Conservation (phyloP, 2,888 invertebrate species). For the Oxyteleia sp. region DNA sequence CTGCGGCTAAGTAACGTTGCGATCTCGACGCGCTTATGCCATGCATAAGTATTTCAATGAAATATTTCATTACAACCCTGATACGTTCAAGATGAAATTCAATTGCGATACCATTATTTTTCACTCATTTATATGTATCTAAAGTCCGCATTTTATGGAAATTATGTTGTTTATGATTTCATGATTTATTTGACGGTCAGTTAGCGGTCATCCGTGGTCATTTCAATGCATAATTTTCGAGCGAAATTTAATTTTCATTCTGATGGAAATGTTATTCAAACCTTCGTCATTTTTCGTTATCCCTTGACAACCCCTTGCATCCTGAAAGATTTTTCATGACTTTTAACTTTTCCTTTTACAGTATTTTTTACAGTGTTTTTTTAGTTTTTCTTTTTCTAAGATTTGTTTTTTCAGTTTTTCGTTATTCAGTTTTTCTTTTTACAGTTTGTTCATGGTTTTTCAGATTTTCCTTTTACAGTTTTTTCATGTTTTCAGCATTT, state of each 20-base stretch:
- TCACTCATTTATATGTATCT: conserved; percentile 37
- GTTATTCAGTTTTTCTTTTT: too few relatives aligned
- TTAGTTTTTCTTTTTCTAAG: too few relatives aligned
- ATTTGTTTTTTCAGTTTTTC: too few relatives aligned
- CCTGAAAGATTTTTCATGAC: too few relatives aligned
- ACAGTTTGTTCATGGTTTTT: too few relatives aligned
- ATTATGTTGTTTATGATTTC: conserved; percentile 23
- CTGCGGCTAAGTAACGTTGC: conserved; percentile 56
- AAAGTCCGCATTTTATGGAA: conserved; percentile 36
- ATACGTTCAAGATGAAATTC: conserved; percentile 60
- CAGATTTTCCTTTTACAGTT: too few relatives aligned
- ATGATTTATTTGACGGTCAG: conserved; percentile 41
- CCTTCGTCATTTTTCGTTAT: too few relatives aligned
- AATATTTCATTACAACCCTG: conserved; percentile 57
- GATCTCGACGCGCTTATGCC: conserved; percentile 37
- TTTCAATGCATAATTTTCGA: conserved; percentile 15
- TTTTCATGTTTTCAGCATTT: too few relatives aligned
- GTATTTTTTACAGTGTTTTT: too few relatives aligned
- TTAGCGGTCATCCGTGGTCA: not conserved
- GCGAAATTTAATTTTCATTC: not conserved
- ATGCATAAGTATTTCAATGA: conserved; percentile 59
- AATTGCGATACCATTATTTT: conserved; percentile 60
- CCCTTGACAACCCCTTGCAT: too few relatives aligned
- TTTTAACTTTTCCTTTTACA: too few relatives aligned
- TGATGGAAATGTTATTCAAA: conserved; percentile 32